Evolutionary conservation across 2,888 invertebrate species (phyloP).

Genomic region (Calephelis perditalis): DNA sequence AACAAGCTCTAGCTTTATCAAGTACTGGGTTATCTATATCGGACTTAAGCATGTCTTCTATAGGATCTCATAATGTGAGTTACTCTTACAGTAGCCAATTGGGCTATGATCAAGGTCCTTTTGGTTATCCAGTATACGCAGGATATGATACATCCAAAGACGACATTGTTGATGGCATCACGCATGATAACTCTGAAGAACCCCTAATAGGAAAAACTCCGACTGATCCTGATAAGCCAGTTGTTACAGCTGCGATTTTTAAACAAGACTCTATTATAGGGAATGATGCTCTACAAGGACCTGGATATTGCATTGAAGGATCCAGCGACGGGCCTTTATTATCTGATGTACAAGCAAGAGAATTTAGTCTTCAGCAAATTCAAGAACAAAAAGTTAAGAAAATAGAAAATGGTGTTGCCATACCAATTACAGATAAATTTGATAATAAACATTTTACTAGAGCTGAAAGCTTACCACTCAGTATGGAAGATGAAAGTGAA

Average conservation of each 20-base stretch:
- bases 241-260: slow-evolving; percentile 84
- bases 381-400: slow-evolving; percentile 62
- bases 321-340: slow-evolving; percentile 70
- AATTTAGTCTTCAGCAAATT: slow-evolving; percentile 61
- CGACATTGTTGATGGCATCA: slow-evolving; percentile 50
- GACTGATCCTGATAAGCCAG: slow-evolving; percentile 79
- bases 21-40: slow-evolving; percentile 91
- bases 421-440: slow-evolving; percentile 49
- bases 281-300: slow-evolving; percentile 60
- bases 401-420: slow-evolving; percentile 58
- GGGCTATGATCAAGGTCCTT: slow-evolving; percentile 85
- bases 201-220: slow-evolving; percentile 68
- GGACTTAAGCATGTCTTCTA: slow-evolving; percentile 85
- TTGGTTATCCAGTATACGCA: slow-evolving; percentile 82
- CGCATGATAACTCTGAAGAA: slow-evolving; percentile 66
- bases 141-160: slow-evolving; percentile 74
- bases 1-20: slow-evolving; percentile 73
- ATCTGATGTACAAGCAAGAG: slow-evolving; percentile 71
- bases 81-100: slow-evolving; percentile 89
- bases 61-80: slow-evolving; percentile 83
- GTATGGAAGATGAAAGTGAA: slow-evolving; percentile 66
- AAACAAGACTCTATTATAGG: slow-evolving; percentile 80
- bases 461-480: slow-evolving; percentile 76
- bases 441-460: slow-evolving; percentile 60
- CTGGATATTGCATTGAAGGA: slow-evolving; percentile 70